These are phyloP conservation scores for Cryptophagus acutangulus DNA, from an alignment of 2,888 invertebrate genomes.

Conservation along the genomic window DNA sequence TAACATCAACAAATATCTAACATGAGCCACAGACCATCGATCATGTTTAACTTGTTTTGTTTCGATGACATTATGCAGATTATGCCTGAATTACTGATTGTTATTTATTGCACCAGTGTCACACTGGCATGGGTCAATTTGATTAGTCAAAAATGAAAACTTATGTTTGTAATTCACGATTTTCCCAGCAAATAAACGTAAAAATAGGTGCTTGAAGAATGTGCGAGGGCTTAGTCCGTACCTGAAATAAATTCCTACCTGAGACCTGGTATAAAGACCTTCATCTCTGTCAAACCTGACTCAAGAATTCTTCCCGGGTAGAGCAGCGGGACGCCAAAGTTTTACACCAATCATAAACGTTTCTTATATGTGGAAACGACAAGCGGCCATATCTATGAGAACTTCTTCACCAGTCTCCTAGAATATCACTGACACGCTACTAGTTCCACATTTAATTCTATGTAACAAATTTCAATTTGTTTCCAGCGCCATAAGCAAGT, in stretches of 20 bases:
- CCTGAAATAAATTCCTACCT: slow-evolving; percentile 24
- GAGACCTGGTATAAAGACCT: slow-evolving; percentile 31
- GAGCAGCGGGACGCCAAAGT: slow-evolving; percentile 33
- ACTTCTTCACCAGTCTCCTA: slow-evolving; percentile 24
- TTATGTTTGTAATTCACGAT: slow-evolving; percentile 3
- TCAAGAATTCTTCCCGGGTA: slow-evolving; percentile 29
- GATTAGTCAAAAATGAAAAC: neutral
- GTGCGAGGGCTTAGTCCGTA: slow-evolving; percentile 13
- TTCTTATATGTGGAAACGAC: slow-evolving; percentile 14
- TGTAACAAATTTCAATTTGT: slow-evolving; percentile 17
- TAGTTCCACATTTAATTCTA: slow-evolving; percentile 7
- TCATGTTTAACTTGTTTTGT: slow-evolving; percentile 14
- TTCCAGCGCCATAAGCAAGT: no score
- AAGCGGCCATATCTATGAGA: slow-evolving; percentile 24
- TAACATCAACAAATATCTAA: slow-evolving; percentile 32
- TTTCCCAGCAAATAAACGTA: no score
- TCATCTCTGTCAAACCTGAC: slow-evolving; percentile 34
- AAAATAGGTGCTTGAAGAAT: no score
- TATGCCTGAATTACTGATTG: slow-evolving; percentile 4
- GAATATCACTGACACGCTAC: slow-evolving; percentile 17
- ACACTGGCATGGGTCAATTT: no score
- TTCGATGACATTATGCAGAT: slow-evolving; percentile 6
- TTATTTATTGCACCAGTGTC: slow-evolving; percentile 3
- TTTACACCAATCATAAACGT: slow-evolving; percentile 34
- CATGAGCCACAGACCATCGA: slow-evolving; percentile 15